phyloP scores from a whole-genome alignment of 2,797 vertebrate genomes.

The Phaenicophaeus curvirostris region DNA sequence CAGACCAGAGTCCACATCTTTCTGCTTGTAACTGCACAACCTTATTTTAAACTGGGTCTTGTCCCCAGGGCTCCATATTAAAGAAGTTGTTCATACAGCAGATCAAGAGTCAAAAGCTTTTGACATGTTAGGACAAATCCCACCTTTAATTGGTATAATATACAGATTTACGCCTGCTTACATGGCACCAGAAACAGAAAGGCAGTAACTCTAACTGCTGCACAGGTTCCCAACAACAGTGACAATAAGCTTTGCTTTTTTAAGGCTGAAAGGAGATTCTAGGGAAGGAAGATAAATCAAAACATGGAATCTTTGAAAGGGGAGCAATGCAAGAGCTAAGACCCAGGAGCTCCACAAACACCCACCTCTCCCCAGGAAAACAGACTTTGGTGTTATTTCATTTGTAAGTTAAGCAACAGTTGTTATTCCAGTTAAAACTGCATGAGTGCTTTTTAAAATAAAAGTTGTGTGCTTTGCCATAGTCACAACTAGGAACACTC shows the following conservation, averaged over 20 bases:
- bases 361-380: neutral
- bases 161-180: neutral
- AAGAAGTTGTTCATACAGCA: neutral
- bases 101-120: constrained; percentile 8
- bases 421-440: constrained; percentile 5
- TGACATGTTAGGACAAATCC: constrained; percentile 18
- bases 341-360: neutral
- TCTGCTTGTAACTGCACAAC: constrained; percentile 11
- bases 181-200: neutral
- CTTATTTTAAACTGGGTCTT: neutral
- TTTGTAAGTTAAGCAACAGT: neutral
- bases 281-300: constrained; percentile 9
- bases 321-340: neutral
- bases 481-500: neutral
- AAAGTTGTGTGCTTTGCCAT: neutral
- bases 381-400: neutral
- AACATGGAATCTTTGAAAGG: neutral
- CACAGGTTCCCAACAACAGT: neutral
- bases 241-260: neutral
- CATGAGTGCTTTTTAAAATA: neutral
- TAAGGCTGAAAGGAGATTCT: constrained; percentile 24
- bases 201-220: constrained; percentile 31
- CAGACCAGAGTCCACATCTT: neutral
- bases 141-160: neutral
- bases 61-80: constrained; percentile 42